Base-by-base conservation (phyloP, 2,888 invertebrate genomes). In the Eucera pruinosa region DNA sequence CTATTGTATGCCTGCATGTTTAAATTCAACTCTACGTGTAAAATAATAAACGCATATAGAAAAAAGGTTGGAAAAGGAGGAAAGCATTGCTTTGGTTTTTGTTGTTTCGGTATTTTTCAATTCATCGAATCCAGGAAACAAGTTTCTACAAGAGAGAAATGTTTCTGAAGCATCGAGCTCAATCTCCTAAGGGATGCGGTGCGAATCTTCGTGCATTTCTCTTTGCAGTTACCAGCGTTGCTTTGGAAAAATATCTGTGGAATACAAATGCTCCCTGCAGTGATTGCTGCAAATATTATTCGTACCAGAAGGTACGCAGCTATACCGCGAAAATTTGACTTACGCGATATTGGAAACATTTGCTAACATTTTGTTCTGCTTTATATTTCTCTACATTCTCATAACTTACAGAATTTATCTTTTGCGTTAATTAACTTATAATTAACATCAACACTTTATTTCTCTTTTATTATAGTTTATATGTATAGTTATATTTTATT, bases 211-310 rank as follows among this genome's bases (percentile, higher is more conserved):
- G 20, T 15, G 20, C 30, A 13, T 55, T 70, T 70, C 45, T 48
- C 69, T 64, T 45, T 70, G 45, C 45, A 39, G 43, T 54, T 47
- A n/a, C 68, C 39, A 3, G 2, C 15, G 15, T 65, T 54, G 64
- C 69, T 47, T 65, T 70, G 36, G 55, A n/a, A n/a, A 55, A 55
- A 55, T 30, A 45, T 47, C 65, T 2, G 25, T 2, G 23, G 54
- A 39, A 55, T 64, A 55, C 54, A 45, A 65, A 55, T 25, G 65
- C 39, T 55, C 18, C 25, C 58, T 60, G 30, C 23, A 11, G 52
- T 52, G 68, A 68, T 68, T 68, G 52, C 43, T 18, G 23, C 43
- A 52, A 60, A 68, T 52, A 61, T 61, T 41, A 43, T 48, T 60
- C 50, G 4, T 25, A 25, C 1, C 33, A 20, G 7, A n/a, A 43